Base-by-base conservation (phyloP, 2,113 vertebrate species). In the Oryzias melastigma region DNA sequence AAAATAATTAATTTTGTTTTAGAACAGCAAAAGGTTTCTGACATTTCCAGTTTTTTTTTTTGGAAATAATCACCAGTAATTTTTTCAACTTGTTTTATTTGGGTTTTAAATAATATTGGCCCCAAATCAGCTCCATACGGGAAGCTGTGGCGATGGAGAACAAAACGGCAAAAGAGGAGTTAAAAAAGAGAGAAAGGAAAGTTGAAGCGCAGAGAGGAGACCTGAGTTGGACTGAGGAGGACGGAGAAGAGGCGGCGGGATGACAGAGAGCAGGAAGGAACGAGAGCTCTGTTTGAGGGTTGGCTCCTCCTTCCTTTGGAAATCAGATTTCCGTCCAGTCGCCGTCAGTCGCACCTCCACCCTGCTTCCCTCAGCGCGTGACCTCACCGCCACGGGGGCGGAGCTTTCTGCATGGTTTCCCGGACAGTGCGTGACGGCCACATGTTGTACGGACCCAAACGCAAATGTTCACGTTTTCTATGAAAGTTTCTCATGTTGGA, bases 251-350 rank as follows among this genome's bases (percentile, higher is more conserved):
- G 68, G 22, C 22, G 22, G 22, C 22, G 22, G 22, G 22, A 45
- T 22, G 22, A 22, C 2, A 22, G 22, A 27, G 40, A 44, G 24
- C 40, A 15, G 42, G 25, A 49, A 58, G 69, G 62, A 78, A 64
- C 51, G 64, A 80, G 71, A 45, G 52, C 52, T 81, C 65, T 72
- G 71, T 84, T 82, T 85, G 81, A 71, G 74, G 70, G 62, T 73
- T 57, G 77, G 78, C 78, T 43, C 7, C 49, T 73, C 44, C 62
- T 76, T 77, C 62, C 67, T 80, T 77, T 83, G 68, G 73, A 79
- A 85, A 79, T 82, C 71, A 75, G 73, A 79, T 83, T 66, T 72
- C n/a, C n/a, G 49, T 58, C 69, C 59, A 2, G 29, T 19, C 47
- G 29, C 52, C 63, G 67, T 66, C 55, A 51, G 4, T 84, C 67